Evolutionary conservation across 2,797 vertebrate species (phyloP).

Genomic region (Gorsachius magnificus): DNA sequence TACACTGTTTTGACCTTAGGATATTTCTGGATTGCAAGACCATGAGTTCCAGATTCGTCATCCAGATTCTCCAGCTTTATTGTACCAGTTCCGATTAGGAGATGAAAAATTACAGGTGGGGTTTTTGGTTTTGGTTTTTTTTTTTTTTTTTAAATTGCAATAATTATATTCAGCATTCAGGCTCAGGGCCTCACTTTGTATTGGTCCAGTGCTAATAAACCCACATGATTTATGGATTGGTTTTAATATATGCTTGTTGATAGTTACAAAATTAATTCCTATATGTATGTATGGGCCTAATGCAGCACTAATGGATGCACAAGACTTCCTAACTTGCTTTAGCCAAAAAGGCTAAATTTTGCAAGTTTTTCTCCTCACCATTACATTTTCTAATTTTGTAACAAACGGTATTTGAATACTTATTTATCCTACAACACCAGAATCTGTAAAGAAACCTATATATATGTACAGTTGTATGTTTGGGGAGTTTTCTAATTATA

Average conservation of each 20-base stretch:
- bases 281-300: background rate
- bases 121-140: too few relatives aligned
- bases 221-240: background rate
- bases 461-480: background rate
- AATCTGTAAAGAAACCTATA: background rate
- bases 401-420: background rate
- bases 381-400: background rate
- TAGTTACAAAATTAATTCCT: background rate
- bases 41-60: constrained; percentile 96
- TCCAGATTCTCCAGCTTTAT: constrained; percentile 89
- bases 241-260: background rate
- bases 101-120: constrained; percentile 96
- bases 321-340: background rate
- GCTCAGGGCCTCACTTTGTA: background rate
- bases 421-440: background rate
- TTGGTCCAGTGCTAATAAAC: background rate
- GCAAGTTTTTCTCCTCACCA: background rate
- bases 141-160: background rate
- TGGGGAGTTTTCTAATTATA: background rate
- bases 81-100: constrained; percentile 92
- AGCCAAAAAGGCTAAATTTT: background rate
- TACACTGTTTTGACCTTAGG: constrained; percentile 73
- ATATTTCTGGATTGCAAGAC: constrained; percentile 96
- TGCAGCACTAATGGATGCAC: background rate
- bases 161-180: background rate